These are phyloP conservation scores for Catalaphyllia jardinei DNA, from an alignment of 64 coral and sea anemone species.

Conservation along the genomic window DNA sequence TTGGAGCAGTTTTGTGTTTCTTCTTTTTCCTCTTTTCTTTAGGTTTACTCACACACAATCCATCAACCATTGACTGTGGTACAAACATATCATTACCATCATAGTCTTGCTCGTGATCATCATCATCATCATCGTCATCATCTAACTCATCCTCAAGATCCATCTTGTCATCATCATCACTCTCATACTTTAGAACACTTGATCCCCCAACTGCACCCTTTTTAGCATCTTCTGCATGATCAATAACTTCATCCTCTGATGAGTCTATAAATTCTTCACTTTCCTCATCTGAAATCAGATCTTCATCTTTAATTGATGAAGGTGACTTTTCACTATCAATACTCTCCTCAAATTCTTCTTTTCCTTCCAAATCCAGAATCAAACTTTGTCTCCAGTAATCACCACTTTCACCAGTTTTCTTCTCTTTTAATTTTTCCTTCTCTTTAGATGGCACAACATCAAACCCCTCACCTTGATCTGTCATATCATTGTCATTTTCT, in stretches of 20 bases:
- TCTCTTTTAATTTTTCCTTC: not conserved
- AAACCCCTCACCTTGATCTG: slow-evolving; percentile 4
- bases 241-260: slow-evolving; percentile 88
- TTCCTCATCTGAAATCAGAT: slow-evolving; percentile 45
- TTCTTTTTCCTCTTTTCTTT: slow-evolving; percentile 48
- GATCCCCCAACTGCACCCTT: slow-evolving; percentile 82
- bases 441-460: not conserved
- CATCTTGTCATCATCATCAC: slow-evolving; percentile 2
- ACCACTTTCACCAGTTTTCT: not conserved
- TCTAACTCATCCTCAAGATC: slow-evolving; percentile 42
- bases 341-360: slow-evolving; percentile 81
- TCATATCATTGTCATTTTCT: not conserved
- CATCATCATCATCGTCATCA: slow-evolving; percentile 36
- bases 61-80: slow-evolving; percentile 66
- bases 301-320: not conserved
- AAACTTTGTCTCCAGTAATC: slow-evolving; percentile 74
- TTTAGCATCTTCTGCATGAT: slow-evolving; percentile 85
- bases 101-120: slow-evolving; percentile 33
- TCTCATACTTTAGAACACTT: not conserved
- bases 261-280: slow-evolving; percentile 88
- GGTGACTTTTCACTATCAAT: slow-evolving; percentile 55
- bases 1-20: not conserved
- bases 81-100: slow-evolving; percentile 49
- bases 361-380: slow-evolving; percentile 82
- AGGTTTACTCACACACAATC: slow-evolving; percentile 76